Conservation (phyloP, 2,113 vertebrate species). For the Micronycteris hirsuta region DNA sequence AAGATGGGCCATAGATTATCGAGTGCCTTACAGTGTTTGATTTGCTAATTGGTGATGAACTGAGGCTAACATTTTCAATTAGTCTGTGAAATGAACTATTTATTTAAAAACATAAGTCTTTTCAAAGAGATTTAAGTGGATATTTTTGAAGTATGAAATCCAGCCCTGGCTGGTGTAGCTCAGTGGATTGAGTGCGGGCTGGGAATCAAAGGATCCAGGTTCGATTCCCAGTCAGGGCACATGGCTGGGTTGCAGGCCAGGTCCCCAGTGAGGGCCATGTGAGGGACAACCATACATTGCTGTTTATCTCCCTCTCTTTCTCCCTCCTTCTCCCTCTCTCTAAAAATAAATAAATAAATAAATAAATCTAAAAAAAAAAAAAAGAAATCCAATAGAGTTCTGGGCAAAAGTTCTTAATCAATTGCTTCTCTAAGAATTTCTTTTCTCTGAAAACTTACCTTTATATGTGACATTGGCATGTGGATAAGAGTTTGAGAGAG, state of each 20-base stretch:
- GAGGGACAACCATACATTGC: no score
- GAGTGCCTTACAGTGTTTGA: background rate
- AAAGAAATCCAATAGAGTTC: background rate
- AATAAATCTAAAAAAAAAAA: no score
- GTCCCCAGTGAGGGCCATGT: no score
- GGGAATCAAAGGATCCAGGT: no score
- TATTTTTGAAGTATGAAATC: background rate
- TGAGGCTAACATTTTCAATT: background rate
- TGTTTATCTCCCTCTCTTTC: no score
- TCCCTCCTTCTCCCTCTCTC: no score
- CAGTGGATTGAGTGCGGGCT: no score
- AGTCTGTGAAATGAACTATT: background rate
- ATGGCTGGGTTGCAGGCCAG: no score
- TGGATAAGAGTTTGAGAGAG: constrained; percentile 17
- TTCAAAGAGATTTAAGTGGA: background rate
- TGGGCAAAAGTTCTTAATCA: background rate
- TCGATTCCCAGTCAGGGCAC: no score
- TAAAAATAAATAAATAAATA: no score
- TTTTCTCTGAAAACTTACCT: constrained; percentile 9
- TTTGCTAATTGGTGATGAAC: background rate
- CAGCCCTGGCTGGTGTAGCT: no score
- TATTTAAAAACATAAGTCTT: background rate
- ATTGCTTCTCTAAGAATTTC: background rate
- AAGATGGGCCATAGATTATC: background rate
- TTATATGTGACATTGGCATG: constrained; percentile 31